Conservation (phyloP, 1,140 invertebrate species). For the Triops longicaudatus region DNA sequence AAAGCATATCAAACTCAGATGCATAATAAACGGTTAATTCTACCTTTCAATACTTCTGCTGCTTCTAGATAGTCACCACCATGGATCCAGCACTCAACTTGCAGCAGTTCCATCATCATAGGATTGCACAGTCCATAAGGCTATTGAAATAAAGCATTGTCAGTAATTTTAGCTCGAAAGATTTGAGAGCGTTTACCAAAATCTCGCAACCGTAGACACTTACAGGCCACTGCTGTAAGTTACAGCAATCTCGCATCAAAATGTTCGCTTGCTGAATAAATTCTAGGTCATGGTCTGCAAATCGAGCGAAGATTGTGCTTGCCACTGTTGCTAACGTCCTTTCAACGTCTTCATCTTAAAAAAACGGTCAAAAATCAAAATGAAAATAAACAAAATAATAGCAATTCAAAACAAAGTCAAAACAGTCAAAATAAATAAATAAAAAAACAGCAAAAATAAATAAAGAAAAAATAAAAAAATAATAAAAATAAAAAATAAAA, state of each 20-base stretch:
- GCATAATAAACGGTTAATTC: too few species aligned
- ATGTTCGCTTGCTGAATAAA: not conserved
- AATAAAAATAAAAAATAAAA: too few species aligned
- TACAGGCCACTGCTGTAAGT: not conserved
- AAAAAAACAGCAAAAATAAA: too few species aligned
- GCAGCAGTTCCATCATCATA: not conserved
- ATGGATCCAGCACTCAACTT: not conserved
- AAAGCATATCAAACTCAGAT: too few species aligned
- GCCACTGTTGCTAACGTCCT: not conserved
- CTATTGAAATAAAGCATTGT: not conserved
- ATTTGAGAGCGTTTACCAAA: not conserved
- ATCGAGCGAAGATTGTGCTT: not conserved
- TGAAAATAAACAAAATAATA: not conserved
- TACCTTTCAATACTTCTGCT: not conserved
- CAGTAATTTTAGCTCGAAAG: not conserved
- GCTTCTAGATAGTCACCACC: not conserved
- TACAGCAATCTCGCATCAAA: not conserved
- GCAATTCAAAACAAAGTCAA: not conserved
- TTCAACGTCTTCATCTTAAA: not conserved
- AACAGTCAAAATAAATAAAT: too few species aligned
- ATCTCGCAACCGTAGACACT: not conserved
- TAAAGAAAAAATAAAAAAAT: too few species aligned
- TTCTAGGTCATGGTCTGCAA: not conserved
- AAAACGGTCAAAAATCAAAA: not conserved
- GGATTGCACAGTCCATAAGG: not conserved